phyloP scores from a whole-genome alignment of 1,140 invertebrate genomes.

The Acromyrmex charruanus region DNA sequence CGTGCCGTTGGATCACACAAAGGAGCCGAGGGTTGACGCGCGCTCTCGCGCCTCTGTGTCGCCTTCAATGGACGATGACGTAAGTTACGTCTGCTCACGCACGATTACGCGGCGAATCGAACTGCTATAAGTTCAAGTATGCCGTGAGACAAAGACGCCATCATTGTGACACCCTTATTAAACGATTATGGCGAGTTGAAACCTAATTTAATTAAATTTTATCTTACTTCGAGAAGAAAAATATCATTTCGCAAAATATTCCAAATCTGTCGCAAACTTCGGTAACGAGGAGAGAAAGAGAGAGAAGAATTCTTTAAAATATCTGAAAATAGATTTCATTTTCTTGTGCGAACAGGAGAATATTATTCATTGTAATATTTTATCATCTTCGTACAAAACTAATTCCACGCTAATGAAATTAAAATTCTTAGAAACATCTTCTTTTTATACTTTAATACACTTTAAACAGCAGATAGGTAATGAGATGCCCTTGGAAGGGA shows the following conservation, averaged over 20 bases:
- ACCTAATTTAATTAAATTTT: background rate
- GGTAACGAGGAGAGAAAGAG: background rate
- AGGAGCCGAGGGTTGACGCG: slow-evolving; percentile 43
- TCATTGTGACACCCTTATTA: background rate
- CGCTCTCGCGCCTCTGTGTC: slow-evolving; percentile 31
- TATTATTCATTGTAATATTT: background rate
- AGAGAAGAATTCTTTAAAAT: background rate
- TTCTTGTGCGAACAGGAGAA: too few species aligned
- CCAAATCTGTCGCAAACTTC: background rate
- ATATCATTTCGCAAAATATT: background rate
- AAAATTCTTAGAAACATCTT: background rate
- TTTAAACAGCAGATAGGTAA: background rate
- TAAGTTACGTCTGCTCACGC: slow-evolving; percentile 61
- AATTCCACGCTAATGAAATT: background rate
- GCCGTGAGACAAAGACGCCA: background rate
- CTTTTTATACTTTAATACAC: background rate
- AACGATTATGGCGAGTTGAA: background rate
- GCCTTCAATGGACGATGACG: slow-evolving; percentile 61
- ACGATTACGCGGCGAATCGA: slow-evolving; percentile 46
- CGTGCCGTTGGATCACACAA: slow-evolving; percentile 17
- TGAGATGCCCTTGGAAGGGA: background rate
- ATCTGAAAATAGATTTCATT: background rate
- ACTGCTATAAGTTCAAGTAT: slow-evolving; percentile 43
- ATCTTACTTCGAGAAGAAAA: background rate
- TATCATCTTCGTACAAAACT: background rate